These are phyloP conservation scores for Nannoperca obscura DNA, from an alignment of 2,797 vertebrate genomes.

Conservation along the genomic window DNA sequence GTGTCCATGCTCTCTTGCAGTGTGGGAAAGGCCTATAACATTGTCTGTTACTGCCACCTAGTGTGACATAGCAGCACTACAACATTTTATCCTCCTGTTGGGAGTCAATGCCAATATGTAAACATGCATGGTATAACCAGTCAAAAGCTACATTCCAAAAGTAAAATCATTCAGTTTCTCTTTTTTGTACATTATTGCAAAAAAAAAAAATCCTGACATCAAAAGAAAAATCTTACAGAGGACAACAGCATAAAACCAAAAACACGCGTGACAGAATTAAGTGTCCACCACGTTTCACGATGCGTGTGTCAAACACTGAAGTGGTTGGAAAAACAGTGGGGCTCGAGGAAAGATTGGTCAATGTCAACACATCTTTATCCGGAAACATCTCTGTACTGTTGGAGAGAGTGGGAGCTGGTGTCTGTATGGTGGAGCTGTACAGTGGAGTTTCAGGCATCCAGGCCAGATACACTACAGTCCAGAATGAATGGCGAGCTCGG, in stretches of 20 bases:
- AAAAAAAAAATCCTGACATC: constrained; percentile 48
- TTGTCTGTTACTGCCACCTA: constrained; percentile 86
- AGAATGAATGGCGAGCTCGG: constrained; percentile 37
- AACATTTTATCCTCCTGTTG: constrained; percentile 70
- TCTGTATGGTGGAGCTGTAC: constrained; percentile 54
- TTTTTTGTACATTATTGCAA: constrained; percentile 75
- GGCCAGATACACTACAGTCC: constrained; percentile 27
- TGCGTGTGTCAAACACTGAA: constrained; percentile 71
- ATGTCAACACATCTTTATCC: constrained; percentile 25
- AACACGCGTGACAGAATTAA: constrained; percentile 63
- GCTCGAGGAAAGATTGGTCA: constrained; percentile 41
- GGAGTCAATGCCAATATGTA: constrained; percentile 72
- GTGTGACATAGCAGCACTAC: constrained; percentile 82
- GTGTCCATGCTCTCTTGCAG: constrained; percentile 72
- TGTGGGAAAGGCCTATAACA: constrained; percentile 58
- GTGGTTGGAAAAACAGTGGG: constrained; percentile 27
- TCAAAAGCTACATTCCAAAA: constrained; percentile 84
- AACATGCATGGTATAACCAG: constrained; percentile 84
- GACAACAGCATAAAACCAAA: constrained; percentile 70
- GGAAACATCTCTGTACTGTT: constrained; percentile 41
- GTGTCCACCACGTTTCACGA: constrained; percentile 63
- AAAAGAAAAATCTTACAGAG: constrained; percentile 58
- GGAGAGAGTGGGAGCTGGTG: constrained; percentile 44
- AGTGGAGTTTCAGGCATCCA: constrained; percentile 39
- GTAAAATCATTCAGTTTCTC: constrained; percentile 67